These are phyloP conservation scores for Epinephelus moara DNA, from an alignment of 2,113 vertebrate genomes.

Conservation along the genomic window DNA sequence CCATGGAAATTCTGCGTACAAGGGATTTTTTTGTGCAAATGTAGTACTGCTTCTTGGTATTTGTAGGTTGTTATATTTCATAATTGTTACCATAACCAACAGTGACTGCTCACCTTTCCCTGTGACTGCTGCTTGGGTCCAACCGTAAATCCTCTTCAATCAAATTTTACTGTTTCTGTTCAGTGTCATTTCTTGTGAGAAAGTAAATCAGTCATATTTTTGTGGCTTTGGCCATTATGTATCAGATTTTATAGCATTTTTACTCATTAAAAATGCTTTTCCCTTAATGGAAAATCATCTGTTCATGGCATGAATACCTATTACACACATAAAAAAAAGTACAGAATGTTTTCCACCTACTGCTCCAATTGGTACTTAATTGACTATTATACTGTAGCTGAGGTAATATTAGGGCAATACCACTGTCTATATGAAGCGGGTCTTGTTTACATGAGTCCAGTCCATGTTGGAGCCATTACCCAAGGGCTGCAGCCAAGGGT, in stretches of 20 bases:
- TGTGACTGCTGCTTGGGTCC: slow-evolving; percentile 31
- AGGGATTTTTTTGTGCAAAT: slow-evolving; percentile 8
- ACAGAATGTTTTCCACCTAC: neutral
- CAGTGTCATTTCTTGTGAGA: slow-evolving; percentile 2
- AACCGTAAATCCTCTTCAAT: slow-evolving; percentile 30
- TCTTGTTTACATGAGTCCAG: neutral
- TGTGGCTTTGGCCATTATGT: slow-evolving; percentile 20
- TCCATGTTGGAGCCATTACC: neutral
- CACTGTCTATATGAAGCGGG: neutral
- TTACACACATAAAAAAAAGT: neutral
- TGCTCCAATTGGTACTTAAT: slow-evolving; percentile 7
- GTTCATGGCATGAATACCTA: neutral
- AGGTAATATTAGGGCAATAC: neutral
- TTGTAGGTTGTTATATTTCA: slow-evolving; percentile 27
- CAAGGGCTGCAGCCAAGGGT: neutral
- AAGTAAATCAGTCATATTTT: slow-evolving; percentile 36
- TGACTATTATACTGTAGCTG: neutral
- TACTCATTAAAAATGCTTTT: slow-evolving; percentile 35
- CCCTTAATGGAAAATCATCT: slow-evolving; percentile 17
- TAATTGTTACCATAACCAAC: slow-evolving; percentile 34
- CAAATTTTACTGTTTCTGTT: slow-evolving; percentile 21
- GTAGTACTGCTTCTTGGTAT: slow-evolving; percentile 20
- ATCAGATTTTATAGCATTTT: slow-evolving; percentile 38
- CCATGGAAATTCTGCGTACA: slow-evolving; percentile 20
- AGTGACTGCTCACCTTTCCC: slow-evolving; percentile 62